These are phyloP conservation scores for Pseudomyrmex flavicornis DNA, from an alignment of 1,140 invertebrate genomes.

Conservation along the genomic window DNA sequence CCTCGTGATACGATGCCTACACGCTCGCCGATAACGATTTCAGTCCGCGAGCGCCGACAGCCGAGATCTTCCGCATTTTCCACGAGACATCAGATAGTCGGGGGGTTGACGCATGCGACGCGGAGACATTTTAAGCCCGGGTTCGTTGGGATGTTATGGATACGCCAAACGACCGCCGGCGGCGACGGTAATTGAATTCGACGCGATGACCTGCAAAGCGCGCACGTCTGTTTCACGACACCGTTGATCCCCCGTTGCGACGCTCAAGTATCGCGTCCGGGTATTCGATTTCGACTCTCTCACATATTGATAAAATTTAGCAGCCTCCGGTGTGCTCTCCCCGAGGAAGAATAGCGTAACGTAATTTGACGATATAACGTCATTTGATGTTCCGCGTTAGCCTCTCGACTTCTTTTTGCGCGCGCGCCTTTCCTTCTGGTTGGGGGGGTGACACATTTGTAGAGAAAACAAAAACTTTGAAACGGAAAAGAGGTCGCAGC, in stretches of 20 bases:
- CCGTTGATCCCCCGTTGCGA: slow-evolving; percentile 26
- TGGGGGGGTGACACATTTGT: neutral
- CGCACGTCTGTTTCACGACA: slow-evolving; percentile 24
- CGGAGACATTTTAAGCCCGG: slow-evolving; percentile 43
- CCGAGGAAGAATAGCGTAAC: neutral
- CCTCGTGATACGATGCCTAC: neutral
- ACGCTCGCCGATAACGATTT: slow-evolving; percentile 37
- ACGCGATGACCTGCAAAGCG: slow-evolving; percentile 55
- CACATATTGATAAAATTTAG: slow-evolving; percentile 32
- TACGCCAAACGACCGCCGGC: slow-evolving; percentile 45
- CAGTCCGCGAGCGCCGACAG: neutral
- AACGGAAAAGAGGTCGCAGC: neutral
- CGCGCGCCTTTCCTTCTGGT: neutral
- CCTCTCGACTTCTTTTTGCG: neutral
- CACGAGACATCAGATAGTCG: slow-evolving; percentile 11
- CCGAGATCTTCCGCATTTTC: slow-evolving; percentile 9
- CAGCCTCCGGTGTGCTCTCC: neutral
- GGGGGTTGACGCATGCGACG: neutral
- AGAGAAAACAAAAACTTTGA: neutral
- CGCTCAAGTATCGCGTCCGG: slow-evolving; percentile 6
- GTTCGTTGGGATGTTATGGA: slow-evolving; percentile 39
- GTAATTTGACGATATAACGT: slow-evolving; percentile 1
- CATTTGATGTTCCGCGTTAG: neutral
- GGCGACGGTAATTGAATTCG: slow-evolving; percentile 59
- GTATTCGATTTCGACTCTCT: neutral